Conservation (phyloP, 1,140 invertebrate species). For the Drosophila lacteicornis region DNA sequence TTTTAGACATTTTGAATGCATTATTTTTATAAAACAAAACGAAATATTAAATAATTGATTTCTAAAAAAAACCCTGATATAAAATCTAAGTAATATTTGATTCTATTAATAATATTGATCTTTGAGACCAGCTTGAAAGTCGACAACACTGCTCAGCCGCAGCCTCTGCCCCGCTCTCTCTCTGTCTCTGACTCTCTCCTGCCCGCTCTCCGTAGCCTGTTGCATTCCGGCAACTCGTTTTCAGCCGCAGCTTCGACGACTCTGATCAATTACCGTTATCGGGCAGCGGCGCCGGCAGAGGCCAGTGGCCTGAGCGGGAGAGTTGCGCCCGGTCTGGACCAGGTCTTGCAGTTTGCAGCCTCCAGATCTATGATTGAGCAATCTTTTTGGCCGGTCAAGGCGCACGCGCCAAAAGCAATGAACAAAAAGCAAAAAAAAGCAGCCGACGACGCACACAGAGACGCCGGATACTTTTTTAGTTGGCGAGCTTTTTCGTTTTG, state of each 20-base stretch:
- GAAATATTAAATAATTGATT: too few species aligned
- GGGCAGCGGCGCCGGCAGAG: conserved; percentile 42
- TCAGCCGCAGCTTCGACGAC: conserved; percentile 48
- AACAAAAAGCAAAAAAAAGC: conserved; percentile 9
- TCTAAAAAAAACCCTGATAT: too few species aligned
- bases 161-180: conserved; percentile 1
- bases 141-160: conserved; percentile 8
- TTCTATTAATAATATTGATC: neutral
- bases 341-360: conserved; percentile 23
- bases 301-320: conserved; percentile 41
- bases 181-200: neutral
- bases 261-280: conserved; percentile 71
- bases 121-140: neutral
- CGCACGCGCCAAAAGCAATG: conserved; percentile 64
- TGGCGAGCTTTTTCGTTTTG: conserved; percentile 41
- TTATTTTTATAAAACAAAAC: too few species aligned
- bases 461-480: conserved; percentile 18
- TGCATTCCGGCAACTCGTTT: conserved; percentile 77
- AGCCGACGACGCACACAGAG: conserved; percentile 11
- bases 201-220: conserved; percentile 25
- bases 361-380: conserved; percentile 66
- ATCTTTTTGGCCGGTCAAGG: conserved; percentile 46
- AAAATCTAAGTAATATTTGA: too few species aligned
- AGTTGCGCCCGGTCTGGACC: conserved; percentile 21
- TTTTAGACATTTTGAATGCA: too few species aligned